phyloP scores from a whole-genome alignment of 2,888 invertebrate species.

The Ashinkailepas kermadecensis region DNA sequence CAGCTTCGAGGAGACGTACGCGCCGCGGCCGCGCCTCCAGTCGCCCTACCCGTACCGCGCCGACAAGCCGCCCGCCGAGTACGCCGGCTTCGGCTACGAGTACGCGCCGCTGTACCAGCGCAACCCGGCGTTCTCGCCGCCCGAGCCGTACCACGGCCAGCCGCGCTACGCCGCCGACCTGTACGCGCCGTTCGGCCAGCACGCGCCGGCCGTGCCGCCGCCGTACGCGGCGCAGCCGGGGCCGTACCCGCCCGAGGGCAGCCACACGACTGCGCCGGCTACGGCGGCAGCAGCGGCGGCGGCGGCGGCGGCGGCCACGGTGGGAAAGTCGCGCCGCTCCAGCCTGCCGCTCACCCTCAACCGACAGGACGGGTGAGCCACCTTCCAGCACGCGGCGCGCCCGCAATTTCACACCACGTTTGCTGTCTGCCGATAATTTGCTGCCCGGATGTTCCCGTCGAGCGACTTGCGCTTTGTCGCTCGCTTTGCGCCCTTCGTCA shows the following conservation, averaged over 20 bases:
- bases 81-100: constrained; percentile 13
- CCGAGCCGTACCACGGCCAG: background rate
- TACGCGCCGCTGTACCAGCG: constrained; percentile 18
- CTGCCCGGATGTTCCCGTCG: too few relatives aligned
- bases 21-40: constrained; percentile 27
- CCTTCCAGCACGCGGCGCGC: too few relatives aligned
- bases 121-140: background rate
- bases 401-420: too few relatives aligned
- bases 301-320: background rate
- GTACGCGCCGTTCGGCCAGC: background rate
- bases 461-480: too few relatives aligned
- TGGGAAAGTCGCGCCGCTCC: background rate
- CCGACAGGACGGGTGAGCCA: background rate
- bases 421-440: too few relatives aligned
- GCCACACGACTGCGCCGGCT: background rate
- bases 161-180: constrained; percentile 5
- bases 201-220: constrained; percentile 1
- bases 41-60: constrained; percentile 3
- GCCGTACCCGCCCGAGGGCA: background rate
- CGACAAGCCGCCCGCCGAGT: background rate
- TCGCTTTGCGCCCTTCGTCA: too few relatives aligned
- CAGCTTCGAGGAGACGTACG: constrained; percentile 34
- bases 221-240: background rate
- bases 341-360: background rate
- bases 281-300: background rate